A percentile compares a stretch with the other conserved stretches of the same genome.
These are phyloP conservation scores for Oceanites oceanicus DNA, from an alignment of 2,113 vertebrate species.

Conservation along the genomic window DNA sequence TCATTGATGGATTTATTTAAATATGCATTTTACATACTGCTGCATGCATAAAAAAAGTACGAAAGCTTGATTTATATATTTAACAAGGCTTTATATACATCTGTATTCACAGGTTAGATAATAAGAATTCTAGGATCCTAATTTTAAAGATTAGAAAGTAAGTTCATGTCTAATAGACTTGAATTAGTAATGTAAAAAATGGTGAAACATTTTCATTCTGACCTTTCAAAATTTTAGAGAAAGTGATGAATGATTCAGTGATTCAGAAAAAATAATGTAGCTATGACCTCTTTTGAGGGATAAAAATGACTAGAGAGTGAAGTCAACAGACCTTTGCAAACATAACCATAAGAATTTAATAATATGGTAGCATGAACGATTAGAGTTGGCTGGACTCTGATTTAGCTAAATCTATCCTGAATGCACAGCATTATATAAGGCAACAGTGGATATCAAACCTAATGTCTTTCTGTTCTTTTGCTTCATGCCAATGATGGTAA, in stretches of 20 bases:
- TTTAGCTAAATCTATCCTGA: not conserved
- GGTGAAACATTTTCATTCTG: not conserved
- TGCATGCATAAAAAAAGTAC: not conserved
- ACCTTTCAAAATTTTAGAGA: not conserved
- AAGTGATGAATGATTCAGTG: not conserved
- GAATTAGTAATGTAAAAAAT: not conserved
- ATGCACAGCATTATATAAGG: not conserved
- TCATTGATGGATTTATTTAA: not conserved
- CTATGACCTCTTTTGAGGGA: not conserved
- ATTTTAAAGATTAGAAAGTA: not conserved
- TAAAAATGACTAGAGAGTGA: not conserved
- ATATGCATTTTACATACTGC: not conserved
- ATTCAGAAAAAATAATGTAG: not conserved
- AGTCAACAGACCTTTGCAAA: not conserved
- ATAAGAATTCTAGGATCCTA: not conserved
- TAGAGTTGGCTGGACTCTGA: not conserved
- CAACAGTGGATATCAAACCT: not conserved
- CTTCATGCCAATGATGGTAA: not conserved
- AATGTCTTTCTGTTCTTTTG: not conserved
- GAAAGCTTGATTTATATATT: not conserved
- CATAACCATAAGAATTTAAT: not conserved
- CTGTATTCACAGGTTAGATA: not conserved
- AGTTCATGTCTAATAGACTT: not conserved
- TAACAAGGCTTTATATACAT: not conserved
- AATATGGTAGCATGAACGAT: not conserved